Evolutionary conservation across 2,113 vertebrate species (phyloP).

Genomic region (Epinephelus moara): DNA sequence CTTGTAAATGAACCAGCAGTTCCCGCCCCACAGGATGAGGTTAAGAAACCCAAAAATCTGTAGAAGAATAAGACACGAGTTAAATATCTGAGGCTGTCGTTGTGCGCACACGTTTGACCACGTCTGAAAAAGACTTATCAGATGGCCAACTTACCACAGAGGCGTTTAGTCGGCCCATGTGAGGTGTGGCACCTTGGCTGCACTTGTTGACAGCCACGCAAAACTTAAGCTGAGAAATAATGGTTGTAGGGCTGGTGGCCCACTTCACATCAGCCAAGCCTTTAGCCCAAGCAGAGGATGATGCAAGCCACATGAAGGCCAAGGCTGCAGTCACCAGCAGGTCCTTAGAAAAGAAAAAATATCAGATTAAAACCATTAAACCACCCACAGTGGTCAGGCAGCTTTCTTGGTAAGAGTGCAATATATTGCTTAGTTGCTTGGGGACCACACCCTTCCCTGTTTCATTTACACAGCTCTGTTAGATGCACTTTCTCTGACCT

Average conservation of each 20-base stretch:
- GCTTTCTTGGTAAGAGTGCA: not conserved
- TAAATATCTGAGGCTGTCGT: not conserved
- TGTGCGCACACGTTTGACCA: not conserved
- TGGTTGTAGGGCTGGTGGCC: conserved; percentile 83
- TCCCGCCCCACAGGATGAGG: conserved; percentile 93
- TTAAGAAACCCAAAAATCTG: conserved; percentile 97
- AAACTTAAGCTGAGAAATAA: conserved; percentile 66
- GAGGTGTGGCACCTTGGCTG: conserved; percentile 82
- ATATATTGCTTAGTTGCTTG: not conserved
- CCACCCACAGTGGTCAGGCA: not conserved
- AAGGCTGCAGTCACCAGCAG: conserved; percentile 90
- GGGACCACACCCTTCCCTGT: conserved; percentile 41
- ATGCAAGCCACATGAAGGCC: conserved; percentile 93
- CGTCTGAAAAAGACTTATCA: not conserved
- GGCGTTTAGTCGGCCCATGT: conserved; percentile 92
- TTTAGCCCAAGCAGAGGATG: conserved; percentile 94
- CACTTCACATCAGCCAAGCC: conserved; percentile 91
- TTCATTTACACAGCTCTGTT: conserved; percentile 68
- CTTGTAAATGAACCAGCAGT: conserved; percentile 98
- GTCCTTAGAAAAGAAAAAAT: conserved; percentile 83
- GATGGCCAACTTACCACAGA: conserved; percentile 90
- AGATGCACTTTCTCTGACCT: conserved; percentile 47
- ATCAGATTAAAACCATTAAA: conserved; percentile 2
- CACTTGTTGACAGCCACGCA: conserved; percentile 82
- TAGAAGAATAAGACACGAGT: not conserved